Percentiles rank a stretch among this genome's conserved stretches.
Evolutionary conservation across 2,888 invertebrate genomes (phyloP).

Genomic region (Merodon equestris): DNA sequence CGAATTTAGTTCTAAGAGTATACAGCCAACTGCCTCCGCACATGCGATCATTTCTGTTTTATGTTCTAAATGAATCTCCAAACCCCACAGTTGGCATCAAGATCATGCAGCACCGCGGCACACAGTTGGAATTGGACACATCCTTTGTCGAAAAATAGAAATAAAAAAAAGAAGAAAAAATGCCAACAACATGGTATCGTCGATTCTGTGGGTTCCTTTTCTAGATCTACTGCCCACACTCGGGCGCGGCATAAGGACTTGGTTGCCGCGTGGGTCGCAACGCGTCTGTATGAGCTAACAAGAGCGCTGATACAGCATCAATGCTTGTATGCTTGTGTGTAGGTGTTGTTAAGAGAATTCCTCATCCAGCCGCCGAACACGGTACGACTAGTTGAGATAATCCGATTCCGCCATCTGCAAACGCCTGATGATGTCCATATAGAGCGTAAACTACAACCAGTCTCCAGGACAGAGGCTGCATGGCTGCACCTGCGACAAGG

Average conservation of each 20-base stretch:
- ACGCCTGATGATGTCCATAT: slow-evolving; percentile 58
- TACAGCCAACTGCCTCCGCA: slow-evolving; percentile 49
- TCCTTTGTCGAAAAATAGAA: slow-evolving; percentile 41
- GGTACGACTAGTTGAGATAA: slow-evolving; percentile 40
- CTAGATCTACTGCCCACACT: slow-evolving; percentile 56
- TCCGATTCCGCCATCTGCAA: slow-evolving; percentile 59
- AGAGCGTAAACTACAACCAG: slow-evolving; percentile 36
- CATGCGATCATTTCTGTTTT: slow-evolving; percentile 60
- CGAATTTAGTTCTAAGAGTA: slow-evolving; percentile 44
- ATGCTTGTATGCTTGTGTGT: slow-evolving; percentile 26
- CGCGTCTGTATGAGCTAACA: slow-evolving; percentile 32
- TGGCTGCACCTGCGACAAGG: slow-evolving; percentile 60
- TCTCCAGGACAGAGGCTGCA: slow-evolving; percentile 10
- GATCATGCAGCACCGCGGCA: slow-evolving; percentile 26
- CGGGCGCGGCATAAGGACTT: slow-evolving; percentile 45
- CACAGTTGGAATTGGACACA: slow-evolving; percentile 38
- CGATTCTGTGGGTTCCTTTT: slow-evolving; percentile 1
- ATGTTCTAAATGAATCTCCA: slow-evolving; percentile 44
- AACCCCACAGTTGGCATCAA: slow-evolving; percentile 26
- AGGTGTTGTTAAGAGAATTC: slow-evolving; percentile 57
- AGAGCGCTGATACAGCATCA: slow-evolving; percentile 58
- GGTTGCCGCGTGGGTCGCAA: slow-evolving; percentile 27
- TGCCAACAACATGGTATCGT: slow-evolving; percentile 26
- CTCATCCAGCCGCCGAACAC: slow-evolving; percentile 5
- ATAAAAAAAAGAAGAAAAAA: neutral